phyloP scores from a whole-genome alignment of 1,140 invertebrate species.

The Bombus fervidus region DNA sequence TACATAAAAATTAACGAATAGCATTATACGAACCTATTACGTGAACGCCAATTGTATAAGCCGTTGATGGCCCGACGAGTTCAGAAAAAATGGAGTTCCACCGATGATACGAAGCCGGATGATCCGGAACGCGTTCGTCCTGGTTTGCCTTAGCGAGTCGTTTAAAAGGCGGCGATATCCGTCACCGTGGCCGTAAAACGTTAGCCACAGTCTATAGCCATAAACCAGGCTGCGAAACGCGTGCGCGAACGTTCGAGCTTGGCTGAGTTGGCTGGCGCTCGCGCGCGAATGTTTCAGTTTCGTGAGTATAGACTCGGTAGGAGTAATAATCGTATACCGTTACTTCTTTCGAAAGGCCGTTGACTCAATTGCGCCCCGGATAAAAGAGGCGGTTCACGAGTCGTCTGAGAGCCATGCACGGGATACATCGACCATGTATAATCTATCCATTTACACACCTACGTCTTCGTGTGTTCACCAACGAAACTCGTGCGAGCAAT shows the following conservation, averaged over 20 bases:
- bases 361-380: constrained; percentile 69
- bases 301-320: constrained; percentile 69
- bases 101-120: background rate
- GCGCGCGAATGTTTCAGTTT: constrained; percentile 69
- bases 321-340: constrained; percentile 71
- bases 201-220: constrained; percentile 12
- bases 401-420: constrained; percentile 50
- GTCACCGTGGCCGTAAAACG: constrained; percentile 54
- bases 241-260: background rate
- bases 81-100: no score
- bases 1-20: no score
- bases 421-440: constrained; percentile 25
- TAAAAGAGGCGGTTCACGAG: constrained; percentile 67
- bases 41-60: no score
- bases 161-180: constrained; percentile 50
- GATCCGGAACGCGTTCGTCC: background rate
- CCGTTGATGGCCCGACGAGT: no score
- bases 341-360: constrained; percentile 69
- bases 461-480: constrained; percentile 14
- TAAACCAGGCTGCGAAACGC: constrained; percentile 45
- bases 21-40: no score
- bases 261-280: background rate
- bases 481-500: background rate
- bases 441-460: constrained; percentile 19
- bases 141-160: constrained; percentile 21